Conservation (phyloP, 2,888 invertebrate genomes). For the Carterocephalus palaemon region DNA sequence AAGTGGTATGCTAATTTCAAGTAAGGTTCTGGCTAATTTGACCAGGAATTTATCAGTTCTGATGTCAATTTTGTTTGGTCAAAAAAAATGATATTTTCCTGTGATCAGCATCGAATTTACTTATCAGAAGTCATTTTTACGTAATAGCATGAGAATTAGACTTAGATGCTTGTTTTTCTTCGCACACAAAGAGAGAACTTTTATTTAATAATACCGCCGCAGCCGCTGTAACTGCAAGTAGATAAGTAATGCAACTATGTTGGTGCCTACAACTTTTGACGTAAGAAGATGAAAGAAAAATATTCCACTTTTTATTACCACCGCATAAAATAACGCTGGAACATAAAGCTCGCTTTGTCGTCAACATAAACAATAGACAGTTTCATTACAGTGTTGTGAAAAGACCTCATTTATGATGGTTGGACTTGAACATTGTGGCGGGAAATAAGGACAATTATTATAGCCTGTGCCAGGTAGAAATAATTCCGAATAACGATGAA, state of each 20-base stretch:
- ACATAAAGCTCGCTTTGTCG: slow-evolving; percentile 35
- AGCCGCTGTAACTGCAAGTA: too few species aligned
- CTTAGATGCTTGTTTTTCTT: too few species aligned
- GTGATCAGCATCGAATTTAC: too few species aligned
- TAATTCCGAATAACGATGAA: too few species aligned
- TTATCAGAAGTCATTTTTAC: too few species aligned
- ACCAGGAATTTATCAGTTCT: slow-evolving; percentile 5
- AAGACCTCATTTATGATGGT: slow-evolving; percentile 35
- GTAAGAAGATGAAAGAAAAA: slow-evolving; percentile 5
- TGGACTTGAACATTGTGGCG: slow-evolving; percentile 30
- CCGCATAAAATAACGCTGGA: slow-evolving; percentile 18
- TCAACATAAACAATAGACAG: slow-evolving; percentile 38
- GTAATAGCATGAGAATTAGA: too few species aligned
- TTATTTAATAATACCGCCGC: too few species aligned
- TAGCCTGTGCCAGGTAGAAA: background rate
- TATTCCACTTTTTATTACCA: slow-evolving; percentile 12
- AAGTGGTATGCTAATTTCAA: slow-evolving; percentile 15
- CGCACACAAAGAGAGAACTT: too few species aligned
- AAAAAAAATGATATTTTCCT: too few species aligned
- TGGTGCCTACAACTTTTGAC: background rate
- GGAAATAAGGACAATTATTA: background rate
- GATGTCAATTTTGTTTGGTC: too few species aligned
- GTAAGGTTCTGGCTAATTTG: slow-evolving; percentile 19
- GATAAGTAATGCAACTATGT: background rate
- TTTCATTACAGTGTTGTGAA: slow-evolving; percentile 46